A percentile compares a stretch with the other conserved stretches of the same genome.
Evolutionary conservation across 1,140 invertebrate genomes (phyloP).

Genomic region (Epicauta chinensis): DNA sequence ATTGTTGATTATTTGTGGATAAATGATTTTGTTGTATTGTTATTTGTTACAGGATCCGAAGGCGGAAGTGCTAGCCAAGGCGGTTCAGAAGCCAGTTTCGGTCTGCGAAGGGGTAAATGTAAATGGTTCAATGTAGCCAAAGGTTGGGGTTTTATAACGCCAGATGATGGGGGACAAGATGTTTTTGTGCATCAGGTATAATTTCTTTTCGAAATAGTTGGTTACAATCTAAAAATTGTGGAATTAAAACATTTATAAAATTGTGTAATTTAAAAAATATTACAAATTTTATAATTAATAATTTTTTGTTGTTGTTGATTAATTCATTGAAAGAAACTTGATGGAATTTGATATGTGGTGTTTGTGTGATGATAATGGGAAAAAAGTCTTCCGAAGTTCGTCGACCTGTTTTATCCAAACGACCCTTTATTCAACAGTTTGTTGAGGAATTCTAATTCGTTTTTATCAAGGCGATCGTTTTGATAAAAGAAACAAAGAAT

Average conservation of each 20-base stretch:
- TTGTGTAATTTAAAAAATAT: no score
- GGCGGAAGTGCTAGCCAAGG: conserved; percentile 37
- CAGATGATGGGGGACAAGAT: conserved; percentile 78
- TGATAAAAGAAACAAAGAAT: no score
- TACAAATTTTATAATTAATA: not conserved
- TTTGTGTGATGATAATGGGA: no score
- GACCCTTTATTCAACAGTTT: no score
- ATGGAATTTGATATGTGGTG: not conserved
- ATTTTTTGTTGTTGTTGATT: not conserved
- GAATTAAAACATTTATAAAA: no score
- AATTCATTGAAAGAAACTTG: not conserved
- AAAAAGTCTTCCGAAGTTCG: no score
- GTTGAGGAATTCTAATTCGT: no score
- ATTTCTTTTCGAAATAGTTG: not conserved
- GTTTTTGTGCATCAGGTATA: conserved; percentile 87
- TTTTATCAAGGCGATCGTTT: no score
- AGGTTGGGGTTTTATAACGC: conserved; percentile 88
- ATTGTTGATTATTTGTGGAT: not conserved
- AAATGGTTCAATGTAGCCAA: conserved; percentile 94
- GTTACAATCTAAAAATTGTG: not conserved
- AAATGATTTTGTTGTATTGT: conserved; percentile 1
- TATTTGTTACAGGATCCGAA: conserved; percentile 33
- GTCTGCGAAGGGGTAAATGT: conserved; percentile 65
- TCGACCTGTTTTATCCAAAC: no score
- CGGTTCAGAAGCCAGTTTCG: conserved; percentile 34